phyloP scores from a whole-genome alignment of 1,140 invertebrate species.

The Drosophila saltans region DNA sequence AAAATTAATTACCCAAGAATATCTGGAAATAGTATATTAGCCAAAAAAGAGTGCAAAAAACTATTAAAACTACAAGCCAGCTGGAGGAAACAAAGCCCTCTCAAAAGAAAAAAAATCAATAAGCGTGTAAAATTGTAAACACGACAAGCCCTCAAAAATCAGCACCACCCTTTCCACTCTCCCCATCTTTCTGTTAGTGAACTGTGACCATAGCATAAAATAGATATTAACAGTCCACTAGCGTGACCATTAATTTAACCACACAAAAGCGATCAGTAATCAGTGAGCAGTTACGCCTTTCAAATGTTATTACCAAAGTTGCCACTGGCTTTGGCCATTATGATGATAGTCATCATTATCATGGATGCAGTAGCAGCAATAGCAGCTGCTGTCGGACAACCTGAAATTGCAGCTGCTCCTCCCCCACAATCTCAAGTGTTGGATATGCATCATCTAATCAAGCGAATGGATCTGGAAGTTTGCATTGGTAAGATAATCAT shows the following conservation, averaged over 20 bases:
- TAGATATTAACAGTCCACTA: conserved; percentile 8
- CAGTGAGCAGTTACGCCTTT: conserved; percentile 21
- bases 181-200: conserved; percentile 34
- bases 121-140: conserved; percentile 76
- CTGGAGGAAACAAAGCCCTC: conserved; percentile 18
- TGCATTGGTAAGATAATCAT: conserved; percentile 70
- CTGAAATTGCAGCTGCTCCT: conserved; percentile 46
- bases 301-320: conserved; percentile 43
- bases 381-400: conserved; percentile 46
- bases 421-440: conserved; percentile 7
- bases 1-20: conserved; percentile 11
- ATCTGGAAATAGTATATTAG: conserved; percentile 1
- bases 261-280: conserved; percentile 34
- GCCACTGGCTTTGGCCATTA: conserved; percentile 21
- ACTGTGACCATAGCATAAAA: conserved; percentile 44
- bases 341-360: conserved; percentile 28
- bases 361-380: conserved; percentile 36
- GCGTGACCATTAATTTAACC: conserved; percentile 33
- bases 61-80: conserved; percentile 19
- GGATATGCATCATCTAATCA: conserved; percentile 62
- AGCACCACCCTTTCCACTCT: conserved; percentile 17
- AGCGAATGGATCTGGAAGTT: conserved; percentile 78
- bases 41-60: not conserved
- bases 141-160: conserved; percentile 62
- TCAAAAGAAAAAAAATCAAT: conserved; percentile 64